Percentiles rank a stretch among this genome's conserved stretches.
Conservation (phyloP, 1,140 invertebrate genomes). For the Chelonus insularis region DNA sequence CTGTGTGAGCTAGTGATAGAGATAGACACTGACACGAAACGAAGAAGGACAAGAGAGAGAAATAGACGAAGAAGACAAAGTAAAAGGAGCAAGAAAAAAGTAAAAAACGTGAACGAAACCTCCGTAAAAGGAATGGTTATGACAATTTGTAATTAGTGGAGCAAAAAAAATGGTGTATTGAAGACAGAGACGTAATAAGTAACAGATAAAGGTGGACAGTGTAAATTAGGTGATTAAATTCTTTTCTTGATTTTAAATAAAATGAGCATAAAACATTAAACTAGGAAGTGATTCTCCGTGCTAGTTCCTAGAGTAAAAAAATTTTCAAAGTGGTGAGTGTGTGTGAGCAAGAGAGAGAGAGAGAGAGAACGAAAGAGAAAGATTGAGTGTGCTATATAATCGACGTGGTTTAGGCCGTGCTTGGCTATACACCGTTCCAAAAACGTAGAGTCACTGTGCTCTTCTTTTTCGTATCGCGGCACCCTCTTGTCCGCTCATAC, state of each 20-base stretch:
- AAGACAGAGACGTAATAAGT: too few species aligned
- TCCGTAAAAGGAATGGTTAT: too few species aligned
- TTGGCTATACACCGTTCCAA: constrained; percentile 40
- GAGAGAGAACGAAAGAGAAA: constrained; percentile 12
- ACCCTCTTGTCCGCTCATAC: constrained; percentile 1
- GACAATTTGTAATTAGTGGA: too few species aligned
- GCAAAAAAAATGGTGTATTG: too few species aligned
- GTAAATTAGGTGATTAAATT: too few species aligned
- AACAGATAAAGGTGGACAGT: too few species aligned
- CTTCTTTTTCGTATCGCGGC: constrained; percentile 8
- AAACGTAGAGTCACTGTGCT: constrained; percentile 36
- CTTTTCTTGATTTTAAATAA: too few species aligned
- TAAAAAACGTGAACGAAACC: not conserved
- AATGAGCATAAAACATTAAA: not conserved
- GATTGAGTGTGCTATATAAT: constrained; percentile 26
- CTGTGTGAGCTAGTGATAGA: not conserved
- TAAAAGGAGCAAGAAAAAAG: not conserved
- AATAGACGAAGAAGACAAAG: not conserved
- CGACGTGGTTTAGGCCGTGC: constrained; percentile 25
- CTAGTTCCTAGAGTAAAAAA: not conserved
- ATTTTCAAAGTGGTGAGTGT: not conserved
- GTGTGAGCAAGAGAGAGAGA: constrained; percentile 16
- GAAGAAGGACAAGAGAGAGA: not conserved
- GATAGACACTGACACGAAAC: not conserved
- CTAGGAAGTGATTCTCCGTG: not conserved